Conservation (phyloP, 1,140 invertebrate genomes). For the Zaprionus nigranus region DNA sequence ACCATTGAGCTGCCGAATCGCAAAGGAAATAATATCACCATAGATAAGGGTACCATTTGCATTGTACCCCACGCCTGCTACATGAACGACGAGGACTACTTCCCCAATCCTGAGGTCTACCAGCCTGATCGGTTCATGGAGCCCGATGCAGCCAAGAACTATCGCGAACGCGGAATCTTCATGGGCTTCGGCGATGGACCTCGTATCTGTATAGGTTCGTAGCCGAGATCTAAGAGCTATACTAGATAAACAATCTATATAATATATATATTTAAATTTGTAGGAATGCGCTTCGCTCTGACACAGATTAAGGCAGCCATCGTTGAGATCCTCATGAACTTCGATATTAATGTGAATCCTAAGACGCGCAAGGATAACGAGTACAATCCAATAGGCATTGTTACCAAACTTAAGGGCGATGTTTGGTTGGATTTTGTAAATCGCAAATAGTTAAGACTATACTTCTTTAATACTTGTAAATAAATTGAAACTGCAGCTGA, state of each 20-base stretch:
- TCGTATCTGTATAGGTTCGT: constrained; percentile 66
- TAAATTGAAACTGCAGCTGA: neutral
- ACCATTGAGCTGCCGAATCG: constrained; percentile 58
- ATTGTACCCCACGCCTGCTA: constrained; percentile 86
- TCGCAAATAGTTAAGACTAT: constrained; percentile 2
- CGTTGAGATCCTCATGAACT: constrained; percentile 64
- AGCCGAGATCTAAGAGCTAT: neutral
- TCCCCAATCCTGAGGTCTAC: constrained; percentile 88
- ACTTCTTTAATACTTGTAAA: too few relatives aligned
- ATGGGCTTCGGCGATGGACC: constrained; percentile 73
- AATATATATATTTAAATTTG: neutral
- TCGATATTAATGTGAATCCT: constrained; percentile 60
- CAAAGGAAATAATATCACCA: constrained; percentile 47
- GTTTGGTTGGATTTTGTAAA: constrained; percentile 59
- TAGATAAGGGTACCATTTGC: constrained; percentile 85
- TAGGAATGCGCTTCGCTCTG: constrained; percentile 74
- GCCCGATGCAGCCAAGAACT: constrained; percentile 60
- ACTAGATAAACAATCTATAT: neutral
- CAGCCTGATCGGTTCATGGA: constrained; percentile 88
- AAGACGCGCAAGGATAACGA: constrained; percentile 70
- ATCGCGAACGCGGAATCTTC: constrained; percentile 55
- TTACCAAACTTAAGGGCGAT: constrained; percentile 34
- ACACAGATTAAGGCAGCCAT: constrained; percentile 71
- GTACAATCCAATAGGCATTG: constrained; percentile 33
- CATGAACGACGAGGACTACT: constrained; percentile 88